Percentiles rank a stretch among this genome's conserved stretches.
phyloP scores from a whole-genome alignment of 2,113 vertebrate species.

The Leptobrachium leishanense region DNA sequence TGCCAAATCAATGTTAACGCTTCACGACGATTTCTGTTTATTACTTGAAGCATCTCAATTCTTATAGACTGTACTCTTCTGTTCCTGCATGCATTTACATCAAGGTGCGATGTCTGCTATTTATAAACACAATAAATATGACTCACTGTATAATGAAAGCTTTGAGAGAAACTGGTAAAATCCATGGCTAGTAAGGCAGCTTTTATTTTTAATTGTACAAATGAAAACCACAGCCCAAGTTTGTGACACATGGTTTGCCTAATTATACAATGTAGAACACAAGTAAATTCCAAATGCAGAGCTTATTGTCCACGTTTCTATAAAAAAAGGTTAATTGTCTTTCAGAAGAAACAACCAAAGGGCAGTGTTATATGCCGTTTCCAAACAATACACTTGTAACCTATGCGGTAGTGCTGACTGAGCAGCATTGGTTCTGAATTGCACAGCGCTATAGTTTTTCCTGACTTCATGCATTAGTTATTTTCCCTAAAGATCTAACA shows the following conservation, averaged over 20 bases:
- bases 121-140: background rate
- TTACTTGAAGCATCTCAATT: background rate
- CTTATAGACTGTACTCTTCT: background rate
- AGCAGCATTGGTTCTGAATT: constrained; percentile 31
- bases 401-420: constrained; percentile 34
- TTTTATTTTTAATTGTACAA: constrained; percentile 2
- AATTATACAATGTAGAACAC: constrained; percentile 22
- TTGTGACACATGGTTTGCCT: background rate
- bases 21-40: too few species aligned
- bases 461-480: constrained; percentile 43
- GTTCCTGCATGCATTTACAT: background rate
- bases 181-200: background rate
- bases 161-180: background rate
- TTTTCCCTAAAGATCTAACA: constrained; percentile 45
- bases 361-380: constrained; percentile 31
- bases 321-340: constrained; percentile 42
- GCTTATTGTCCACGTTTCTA: background rate
- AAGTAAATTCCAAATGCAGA: background rate
- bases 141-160: constrained; percentile 1
- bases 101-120: background rate
- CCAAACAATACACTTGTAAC: constrained; percentile 41
- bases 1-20: too few species aligned
- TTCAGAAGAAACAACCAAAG: constrained; percentile 42
- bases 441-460: constrained; percentile 45
- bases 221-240: background rate